Evolutionary conservation across 92 coral and sea anemone genomes (phyloP), one percentile per base, ranked within the genome.

Genomic region (Nematostella vectensis): DNA sequence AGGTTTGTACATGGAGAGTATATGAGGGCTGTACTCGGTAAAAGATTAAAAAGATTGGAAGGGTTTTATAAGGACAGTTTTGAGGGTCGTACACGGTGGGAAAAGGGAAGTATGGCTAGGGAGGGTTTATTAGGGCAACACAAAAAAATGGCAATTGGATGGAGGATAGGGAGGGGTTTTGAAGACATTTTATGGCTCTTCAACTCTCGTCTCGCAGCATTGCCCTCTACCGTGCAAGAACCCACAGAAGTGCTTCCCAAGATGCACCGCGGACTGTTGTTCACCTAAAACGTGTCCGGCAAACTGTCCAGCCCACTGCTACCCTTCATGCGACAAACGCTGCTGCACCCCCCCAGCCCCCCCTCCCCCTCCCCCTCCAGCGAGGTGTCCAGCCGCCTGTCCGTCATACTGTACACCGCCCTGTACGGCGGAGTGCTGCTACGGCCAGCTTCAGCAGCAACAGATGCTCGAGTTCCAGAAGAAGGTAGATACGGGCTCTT

Each of bases 151-250:
- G 40, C 40, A 6, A 6, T 6, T 33, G 40, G 40, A 15, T 6
- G 40, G 8, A 33, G 6, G 40, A 6, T 6, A 15, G 40, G 6
- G 6, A 33, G 40, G 8, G 8, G 8, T 33, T 33, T 33, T 6
- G 6, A 33, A 6, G 40, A 33, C 6, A 15, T 33, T 6, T 6
- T 15, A 33, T 33, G 40, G 15, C 40, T 33, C 40, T 33, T 33
- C 40, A 33, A 6, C 40, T 33, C 40, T 33, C 15, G 6, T 9
- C 30, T 26, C 51, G 1, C 54, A 85, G 94, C 78, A 73, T 0
- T 85, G 94, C 20, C 82, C 94, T 13, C 58, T 85, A 24, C 94
- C 94, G 0, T 85, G 94, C 48, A 69, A 77, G 44, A 71, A 56
- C 12, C 81, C 81, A 33, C 48, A 62, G 70, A 62, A 80, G 25